Base-by-base conservation (phyloP, 2,797 vertebrate genomes). In the Lacerta agilis region DNA sequence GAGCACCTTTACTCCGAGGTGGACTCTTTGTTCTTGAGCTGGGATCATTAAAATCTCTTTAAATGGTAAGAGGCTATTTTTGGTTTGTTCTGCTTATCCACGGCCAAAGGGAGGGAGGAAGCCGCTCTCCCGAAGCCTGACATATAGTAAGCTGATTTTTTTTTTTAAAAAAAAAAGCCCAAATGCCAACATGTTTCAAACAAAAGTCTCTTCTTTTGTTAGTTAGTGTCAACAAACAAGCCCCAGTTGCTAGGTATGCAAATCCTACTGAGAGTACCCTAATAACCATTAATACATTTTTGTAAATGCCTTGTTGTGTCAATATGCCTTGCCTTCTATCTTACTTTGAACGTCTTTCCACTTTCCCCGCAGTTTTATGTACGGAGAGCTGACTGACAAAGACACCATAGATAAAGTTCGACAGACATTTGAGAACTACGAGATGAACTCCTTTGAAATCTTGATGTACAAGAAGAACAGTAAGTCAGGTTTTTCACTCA, bases 381-480 rank as follows among this genome's bases (percentile, higher is more conserved):
- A 98, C 23, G 98, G 98, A 29, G 98, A 99, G 92, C 97, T 99
- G 95, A 99, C 98, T 0, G 98, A 99, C 93, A 98, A 98, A 93
- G 98, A 99, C 38, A 98, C 96, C 23, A 94, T 96, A 7, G 98
- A 98, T 93, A 99, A 99, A 87, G 98, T 99, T 79, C 97, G 98
- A 8, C 98, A 97, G 94, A 98, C 98, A 0, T 99, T 99, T 91
- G 98, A 99, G 94, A 98, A 97, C 96, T 98, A 99, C 78, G 98
- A 99, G 94, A 98, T 98, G 97, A 98, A 98, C 95, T 99, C 98
- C 25, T 99, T 99, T 89, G 98, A 99, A 97, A 98, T 99, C 91
- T 94, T 99, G 92, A 99, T 99, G 98, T 99, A 99, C 97, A 99
- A 99, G 96, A 99, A 99, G 91, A 99, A 99, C 96, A 97, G 98